These are phyloP conservation scores for Acanthaster planci DNA, from an alignment of 35 echinoderm and acorn worm species.

Conservation along the genomic window DNA sequence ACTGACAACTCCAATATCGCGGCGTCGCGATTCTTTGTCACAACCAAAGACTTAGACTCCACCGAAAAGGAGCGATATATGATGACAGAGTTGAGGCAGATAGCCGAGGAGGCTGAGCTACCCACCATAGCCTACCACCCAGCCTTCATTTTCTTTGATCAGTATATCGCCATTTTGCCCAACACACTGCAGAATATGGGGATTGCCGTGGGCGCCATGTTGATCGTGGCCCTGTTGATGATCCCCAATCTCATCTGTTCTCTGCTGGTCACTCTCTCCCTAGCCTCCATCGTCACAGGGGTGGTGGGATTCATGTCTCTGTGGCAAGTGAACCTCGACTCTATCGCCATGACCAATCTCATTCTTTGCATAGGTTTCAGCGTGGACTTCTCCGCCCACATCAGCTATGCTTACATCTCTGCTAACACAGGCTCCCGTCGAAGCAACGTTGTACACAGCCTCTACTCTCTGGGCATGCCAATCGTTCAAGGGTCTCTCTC, in stretches of 20 bases:
- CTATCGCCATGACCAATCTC: slow-evolving; percentile 71
- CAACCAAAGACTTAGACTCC: slow-evolving; percentile 28
- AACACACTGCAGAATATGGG: slow-evolving; percentile 58
- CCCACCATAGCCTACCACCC: slow-evolving; percentile 42
- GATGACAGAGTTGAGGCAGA: slow-evolving; percentile 55
- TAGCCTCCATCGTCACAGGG: slow-evolving; percentile 58
- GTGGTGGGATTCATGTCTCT: slow-evolving; percentile 72
- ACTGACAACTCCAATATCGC: slow-evolving; percentile 30
- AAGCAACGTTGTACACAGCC: background rate
- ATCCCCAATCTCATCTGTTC: slow-evolving; percentile 61
- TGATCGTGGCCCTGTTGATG: slow-evolving; percentile 54
- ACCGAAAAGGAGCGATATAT: slow-evolving; percentile 49
- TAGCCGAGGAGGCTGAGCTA: slow-evolving; percentile 39
- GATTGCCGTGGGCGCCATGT: slow-evolving; percentile 55
- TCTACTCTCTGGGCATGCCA: slow-evolving; percentile 53
- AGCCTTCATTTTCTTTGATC: slow-evolving; percentile 72
- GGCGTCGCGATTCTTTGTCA: slow-evolving; percentile 65
- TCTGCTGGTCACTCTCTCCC: slow-evolving; percentile 39
- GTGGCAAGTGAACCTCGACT: slow-evolving; percentile 64
- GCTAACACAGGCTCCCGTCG: background rate
- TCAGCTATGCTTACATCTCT: slow-evolving; percentile 49
- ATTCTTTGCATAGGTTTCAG: slow-evolving; percentile 76
- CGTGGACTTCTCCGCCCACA: slow-evolving; percentile 75
- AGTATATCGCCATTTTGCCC: slow-evolving; percentile 55
- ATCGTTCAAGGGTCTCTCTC: slow-evolving; percentile 54